A percentile compares a stretch with the other conserved stretches of the same genome.
Conservation (phyloP, 2,797 vertebrate species). For the Galagoides demidoff region DNA sequence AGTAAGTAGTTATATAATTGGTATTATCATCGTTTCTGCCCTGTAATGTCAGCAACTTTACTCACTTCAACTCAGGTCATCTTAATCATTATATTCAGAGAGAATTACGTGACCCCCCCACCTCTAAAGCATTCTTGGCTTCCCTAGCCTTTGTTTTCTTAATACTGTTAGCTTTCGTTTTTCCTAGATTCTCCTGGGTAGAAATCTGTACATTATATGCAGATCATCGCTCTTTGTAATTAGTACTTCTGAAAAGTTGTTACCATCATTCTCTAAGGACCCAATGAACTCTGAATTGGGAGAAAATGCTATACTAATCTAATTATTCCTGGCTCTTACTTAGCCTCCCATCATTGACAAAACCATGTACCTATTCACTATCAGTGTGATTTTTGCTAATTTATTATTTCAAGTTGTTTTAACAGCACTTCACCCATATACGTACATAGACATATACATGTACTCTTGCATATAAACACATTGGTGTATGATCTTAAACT, state of each 20-base stretch:
- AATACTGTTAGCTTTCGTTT: conserved; percentile 69
- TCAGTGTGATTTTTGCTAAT: not conserved
- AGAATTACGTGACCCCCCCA: conserved; percentile 41
- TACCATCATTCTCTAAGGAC: conserved; percentile 88
- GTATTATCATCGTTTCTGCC: conserved; percentile 72
- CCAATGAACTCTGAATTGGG: conserved; percentile 87
- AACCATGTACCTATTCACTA: conserved; percentile 74
- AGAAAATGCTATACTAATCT: conserved; percentile 80
- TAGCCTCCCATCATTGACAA: conserved; percentile 77
- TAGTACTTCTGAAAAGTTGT: conserved; percentile 90
- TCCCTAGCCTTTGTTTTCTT: not conserved
- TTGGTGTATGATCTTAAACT: conserved; percentile 26
- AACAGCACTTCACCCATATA: not conserved
- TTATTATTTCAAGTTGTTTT: not conserved
- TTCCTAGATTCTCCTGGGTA: conserved; percentile 80
- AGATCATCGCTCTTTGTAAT: conserved; percentile 87
- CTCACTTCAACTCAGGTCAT: conserved; percentile 77
- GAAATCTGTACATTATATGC: conserved; percentile 89
- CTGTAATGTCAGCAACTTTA: conserved; percentile 73
- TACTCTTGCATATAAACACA: not conserved
- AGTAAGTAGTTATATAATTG: conserved; percentile 61
- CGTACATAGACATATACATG: not conserved
- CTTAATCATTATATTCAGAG: conserved; percentile 80
- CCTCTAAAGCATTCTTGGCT: conserved; percentile 6
- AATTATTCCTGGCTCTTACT: conserved; percentile 72